A percentile compares a stretch with the other conserved stretches of the same genome.
Evolutionary conservation across 2,113 vertebrate genomes (phyloP).

Genomic region (Columbina picui): DNA sequence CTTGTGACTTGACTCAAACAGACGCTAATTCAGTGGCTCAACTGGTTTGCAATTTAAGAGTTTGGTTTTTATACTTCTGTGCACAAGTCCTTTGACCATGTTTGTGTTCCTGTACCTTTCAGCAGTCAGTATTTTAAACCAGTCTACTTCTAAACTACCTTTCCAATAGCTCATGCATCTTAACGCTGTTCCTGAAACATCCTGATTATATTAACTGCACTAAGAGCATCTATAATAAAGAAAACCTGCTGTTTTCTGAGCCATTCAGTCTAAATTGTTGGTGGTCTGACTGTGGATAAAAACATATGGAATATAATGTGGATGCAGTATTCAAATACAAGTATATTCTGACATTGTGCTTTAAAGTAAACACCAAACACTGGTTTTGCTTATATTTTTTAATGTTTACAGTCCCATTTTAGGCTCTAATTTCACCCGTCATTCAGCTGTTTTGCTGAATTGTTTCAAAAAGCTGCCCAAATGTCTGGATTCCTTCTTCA

Average conservation of each 20-base stretch:
- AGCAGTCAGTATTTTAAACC: not conserved
- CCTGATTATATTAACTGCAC: not conserved
- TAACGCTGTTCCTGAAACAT: not conserved
- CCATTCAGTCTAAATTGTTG: not conserved
- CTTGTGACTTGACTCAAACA: not conserved
- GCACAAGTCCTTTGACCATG: not conserved
- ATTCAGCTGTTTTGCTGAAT: not conserved
- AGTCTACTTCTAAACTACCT: not conserved
- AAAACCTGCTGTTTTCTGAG: slow-evolving; percentile 5
- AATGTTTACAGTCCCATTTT: not conserved
- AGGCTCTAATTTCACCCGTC: not conserved
- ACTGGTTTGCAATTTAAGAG: not conserved
- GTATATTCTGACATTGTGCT: not conserved
- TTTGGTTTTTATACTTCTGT: not conserved
- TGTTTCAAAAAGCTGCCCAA: not conserved
- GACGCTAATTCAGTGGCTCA: not conserved
- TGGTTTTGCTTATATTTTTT: not conserved
- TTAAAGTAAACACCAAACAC: not conserved
- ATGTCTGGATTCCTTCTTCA: not conserved
- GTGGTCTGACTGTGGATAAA: not conserved
- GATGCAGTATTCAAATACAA: not conserved
- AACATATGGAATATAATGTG: not conserved
- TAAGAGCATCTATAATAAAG: not conserved
- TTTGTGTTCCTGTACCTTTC: not conserved
- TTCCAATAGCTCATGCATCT: not conserved